Conservation (phyloP, 2,113 vertebrate genomes). For the Empidonax alnorum region DNA sequence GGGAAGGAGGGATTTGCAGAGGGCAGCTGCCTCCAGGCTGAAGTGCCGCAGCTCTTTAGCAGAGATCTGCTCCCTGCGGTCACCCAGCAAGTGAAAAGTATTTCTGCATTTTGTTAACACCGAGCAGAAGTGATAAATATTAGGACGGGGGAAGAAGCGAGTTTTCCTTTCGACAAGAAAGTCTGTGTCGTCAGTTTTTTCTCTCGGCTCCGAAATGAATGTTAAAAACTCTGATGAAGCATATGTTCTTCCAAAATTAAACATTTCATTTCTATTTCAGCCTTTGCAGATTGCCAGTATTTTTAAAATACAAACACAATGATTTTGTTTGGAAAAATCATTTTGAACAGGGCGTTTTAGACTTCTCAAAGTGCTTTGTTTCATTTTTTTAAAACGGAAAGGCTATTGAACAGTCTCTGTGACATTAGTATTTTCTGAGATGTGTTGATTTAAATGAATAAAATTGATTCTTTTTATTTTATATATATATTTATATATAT, state of each 20-base stretch:
- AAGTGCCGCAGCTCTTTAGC: not conserved
- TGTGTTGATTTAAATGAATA: not conserved
- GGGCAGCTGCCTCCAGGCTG: not conserved
- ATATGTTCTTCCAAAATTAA: conserved; percentile 66
- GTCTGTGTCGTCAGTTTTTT: conserved; percentile 5
- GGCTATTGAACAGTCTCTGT: not conserved
- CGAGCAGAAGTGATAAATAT: conserved; percentile 6
- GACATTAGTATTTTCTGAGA: not conserved
- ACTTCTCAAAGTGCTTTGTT: not conserved
- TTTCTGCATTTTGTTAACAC: not conserved
- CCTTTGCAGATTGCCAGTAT: conserved; percentile 29
- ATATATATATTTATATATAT: too few relatives aligned
- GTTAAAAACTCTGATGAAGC: conserved; percentile 40
- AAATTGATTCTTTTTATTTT: not conserved
- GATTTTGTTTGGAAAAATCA: not conserved
- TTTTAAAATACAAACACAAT: conserved; percentile 8
- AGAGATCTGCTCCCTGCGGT: not conserved
- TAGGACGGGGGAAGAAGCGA: not conserved
- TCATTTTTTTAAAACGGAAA: not conserved
- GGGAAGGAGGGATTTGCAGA: not conserved
- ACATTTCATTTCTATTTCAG: conserved; percentile 58
- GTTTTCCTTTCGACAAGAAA: conserved; percentile 13
- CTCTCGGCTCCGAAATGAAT: not conserved
- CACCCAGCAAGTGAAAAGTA: not conserved
- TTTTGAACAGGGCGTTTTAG: not conserved